phyloP scores from a whole-genome alignment of 1,140 invertebrate species.

The Mactra quadrangularis region DNA sequence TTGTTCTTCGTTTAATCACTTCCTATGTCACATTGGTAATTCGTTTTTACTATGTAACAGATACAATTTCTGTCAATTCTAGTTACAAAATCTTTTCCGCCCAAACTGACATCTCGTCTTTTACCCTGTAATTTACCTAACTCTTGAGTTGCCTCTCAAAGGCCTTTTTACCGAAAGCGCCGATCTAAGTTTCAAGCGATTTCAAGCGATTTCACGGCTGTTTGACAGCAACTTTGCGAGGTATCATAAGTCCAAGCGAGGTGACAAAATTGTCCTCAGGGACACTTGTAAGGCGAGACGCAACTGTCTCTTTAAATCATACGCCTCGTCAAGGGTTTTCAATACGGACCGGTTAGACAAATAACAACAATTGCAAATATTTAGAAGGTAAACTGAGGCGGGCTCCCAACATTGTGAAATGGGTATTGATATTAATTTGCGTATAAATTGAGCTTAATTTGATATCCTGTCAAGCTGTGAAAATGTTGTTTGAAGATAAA shows the following conservation, averaged over 20 bases:
- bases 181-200: slow-evolving; percentile 30
- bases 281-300: slow-evolving; percentile 34
- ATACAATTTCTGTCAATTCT: slow-evolving; percentile 8
- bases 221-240: slow-evolving; percentile 18
- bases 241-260: slow-evolving; percentile 44
- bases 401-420: slow-evolving; percentile 25
- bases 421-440: slow-evolving; percentile 55
- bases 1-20: too few species aligned
- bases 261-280: slow-evolving; percentile 49
- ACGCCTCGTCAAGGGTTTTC: slow-evolving; percentile 18
- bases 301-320: slow-evolving; percentile 44
- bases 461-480: slow-evolving; percentile 30
- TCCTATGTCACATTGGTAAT: too few species aligned
- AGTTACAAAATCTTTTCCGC: slow-evolving; percentile 34
- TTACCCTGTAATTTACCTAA: slow-evolving; percentile 44
- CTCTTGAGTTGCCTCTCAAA: slow-evolving; percentile 16
- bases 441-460: slow-evolving; percentile 46
- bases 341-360: slow-evolving; percentile 30
- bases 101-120: slow-evolving; percentile 32
- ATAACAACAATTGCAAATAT: slow-evolving; percentile 56
- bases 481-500: too few species aligned
- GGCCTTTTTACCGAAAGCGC: slow-evolving; percentile 33
- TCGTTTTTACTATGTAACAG: too few species aligned
- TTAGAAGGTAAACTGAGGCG: slow-evolving; percentile 55
- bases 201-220: slow-evolving; percentile 52